phyloP scores from a whole-genome alignment of 2,888 invertebrate genomes.

The Torymus tubicola region DNA sequence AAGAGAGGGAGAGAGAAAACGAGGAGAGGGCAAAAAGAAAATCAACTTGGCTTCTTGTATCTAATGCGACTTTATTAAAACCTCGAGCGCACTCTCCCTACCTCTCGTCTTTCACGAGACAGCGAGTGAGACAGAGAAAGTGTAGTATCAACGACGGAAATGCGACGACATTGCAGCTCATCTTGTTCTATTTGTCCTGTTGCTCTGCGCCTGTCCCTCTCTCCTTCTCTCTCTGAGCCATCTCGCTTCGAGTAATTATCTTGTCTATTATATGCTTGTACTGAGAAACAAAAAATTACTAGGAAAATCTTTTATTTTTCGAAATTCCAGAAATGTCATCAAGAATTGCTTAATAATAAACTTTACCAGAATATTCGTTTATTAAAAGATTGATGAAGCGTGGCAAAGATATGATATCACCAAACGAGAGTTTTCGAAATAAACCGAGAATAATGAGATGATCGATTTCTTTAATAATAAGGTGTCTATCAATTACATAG shows the following conservation, averaged over 20 bases:
- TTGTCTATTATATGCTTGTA: not conserved
- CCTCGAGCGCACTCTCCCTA: constrained; percentile 24
- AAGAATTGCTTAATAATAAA: too few relatives aligned
- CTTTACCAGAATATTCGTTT: too few relatives aligned
- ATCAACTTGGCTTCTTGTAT: constrained; percentile 56
- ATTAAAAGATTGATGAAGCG: too few relatives aligned
- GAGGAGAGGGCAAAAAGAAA: constrained; percentile 37
- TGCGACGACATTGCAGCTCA: constrained; percentile 21
- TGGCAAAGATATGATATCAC: too few relatives aligned
- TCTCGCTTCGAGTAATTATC: constrained; percentile 16
- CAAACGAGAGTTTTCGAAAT: not conserved
- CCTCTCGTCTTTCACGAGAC: not conserved
- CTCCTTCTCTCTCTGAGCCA: not conserved
- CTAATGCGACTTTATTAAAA: constrained; percentile 67
- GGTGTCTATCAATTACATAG: not conserved
- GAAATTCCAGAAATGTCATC: too few relatives aligned
- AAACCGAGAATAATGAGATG: not conserved
- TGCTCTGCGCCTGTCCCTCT: not conserved
- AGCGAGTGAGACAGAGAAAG: not conserved
- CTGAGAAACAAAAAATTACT: too few relatives aligned
- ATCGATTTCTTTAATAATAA: not conserved
- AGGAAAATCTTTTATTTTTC: too few relatives aligned
- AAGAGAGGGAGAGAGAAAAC: constrained; percentile 8
- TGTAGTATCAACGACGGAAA: constrained; percentile 16
- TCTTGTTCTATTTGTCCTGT: constrained; percentile 21